Percentiles rank a stretch among this genome's conserved stretches.
phyloP scores from a whole-genome alignment of 2,888 invertebrate species.

The Drosophila falleni region DNA sequence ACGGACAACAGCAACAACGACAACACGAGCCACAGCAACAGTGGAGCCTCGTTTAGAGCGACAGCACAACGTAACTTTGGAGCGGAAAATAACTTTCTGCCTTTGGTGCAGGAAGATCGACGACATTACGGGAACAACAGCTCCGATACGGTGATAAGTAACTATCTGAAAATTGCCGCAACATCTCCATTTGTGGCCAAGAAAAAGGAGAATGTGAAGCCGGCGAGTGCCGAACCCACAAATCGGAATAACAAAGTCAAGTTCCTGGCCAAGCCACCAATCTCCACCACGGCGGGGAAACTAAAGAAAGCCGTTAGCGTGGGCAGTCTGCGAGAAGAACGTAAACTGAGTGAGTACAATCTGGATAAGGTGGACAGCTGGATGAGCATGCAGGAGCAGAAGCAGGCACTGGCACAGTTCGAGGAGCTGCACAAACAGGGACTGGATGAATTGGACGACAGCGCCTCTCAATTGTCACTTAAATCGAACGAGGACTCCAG shows the following conservation, averaged over 20 bases:
- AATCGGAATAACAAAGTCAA: conserved; percentile 41
- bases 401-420: conserved; percentile 47
- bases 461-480: conserved; percentile 70
- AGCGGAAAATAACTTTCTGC: conserved; percentile 76
- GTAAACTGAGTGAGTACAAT: conserved; percentile 84
- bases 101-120: conserved; percentile 63
- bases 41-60: conserved; percentile 21
- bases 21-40: conserved; percentile 6
- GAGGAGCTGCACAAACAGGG: conserved; percentile 62
- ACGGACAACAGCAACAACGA: conserved; percentile 7
- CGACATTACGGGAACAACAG: conserved; percentile 44
- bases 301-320: conserved; percentile 76
- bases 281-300: conserved; percentile 40
- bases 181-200: conserved; percentile 74
- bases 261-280: conserved; percentile 28
- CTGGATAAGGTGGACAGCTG: conserved; percentile 85
- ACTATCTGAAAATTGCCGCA: conserved; percentile 82
- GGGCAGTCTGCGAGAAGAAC: conserved; percentile 80
- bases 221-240: conserved; percentile 51
- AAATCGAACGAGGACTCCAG: conserved; percentile 83
- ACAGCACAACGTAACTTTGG: conserved; percentile 61
- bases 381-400: conserved; percentile 84
- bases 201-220: conserved; percentile 82
- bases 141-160: conserved; percentile 83
- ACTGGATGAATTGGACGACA: conserved; percentile 71